phyloP scores from a whole-genome alignment of 2,888 invertebrate species.

The Cephus rjabovi region DNA sequence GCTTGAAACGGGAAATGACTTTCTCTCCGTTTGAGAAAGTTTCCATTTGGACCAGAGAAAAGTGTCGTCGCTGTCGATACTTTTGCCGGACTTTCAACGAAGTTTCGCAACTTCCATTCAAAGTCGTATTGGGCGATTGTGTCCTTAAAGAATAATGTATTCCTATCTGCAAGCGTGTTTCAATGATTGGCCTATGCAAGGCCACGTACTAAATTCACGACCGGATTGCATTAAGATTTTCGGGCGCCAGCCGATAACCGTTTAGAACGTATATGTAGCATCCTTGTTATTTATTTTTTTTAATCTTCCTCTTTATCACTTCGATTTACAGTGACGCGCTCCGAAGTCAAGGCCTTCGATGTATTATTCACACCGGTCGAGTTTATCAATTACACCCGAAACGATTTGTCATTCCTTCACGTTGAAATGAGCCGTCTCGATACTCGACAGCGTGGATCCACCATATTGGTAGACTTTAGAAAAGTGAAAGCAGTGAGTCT shows the following conservation, averaged over 20 bases:
- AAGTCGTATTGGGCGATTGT: not conserved
- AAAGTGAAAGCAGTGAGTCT: constrained; percentile 49
- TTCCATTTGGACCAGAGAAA: constrained; percentile 6
- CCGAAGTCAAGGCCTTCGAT: not conserved
- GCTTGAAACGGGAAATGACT: not conserved
- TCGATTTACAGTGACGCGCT: not conserved
- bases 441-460: not conserved
- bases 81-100: not conserved
- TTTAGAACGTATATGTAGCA: not conserved
- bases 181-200: not conserved
- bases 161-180: not conserved
- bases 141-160: constrained; percentile 1
- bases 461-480: not conserved
- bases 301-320: not conserved
- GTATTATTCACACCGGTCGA: not conserved
- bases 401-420: not conserved
- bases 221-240: not conserved
- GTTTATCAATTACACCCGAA: not conserved
- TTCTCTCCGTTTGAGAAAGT: not conserved
- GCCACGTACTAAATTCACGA: not conserved
- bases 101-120: not conserved
- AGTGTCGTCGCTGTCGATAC: not conserved
- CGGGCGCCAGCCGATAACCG: not conserved
- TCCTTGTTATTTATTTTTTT: not conserved
- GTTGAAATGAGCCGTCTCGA: not conserved